Evolutionary conservation across 2,113 vertebrate species (phyloP).

Genomic region (Grantiella picta): DNA sequence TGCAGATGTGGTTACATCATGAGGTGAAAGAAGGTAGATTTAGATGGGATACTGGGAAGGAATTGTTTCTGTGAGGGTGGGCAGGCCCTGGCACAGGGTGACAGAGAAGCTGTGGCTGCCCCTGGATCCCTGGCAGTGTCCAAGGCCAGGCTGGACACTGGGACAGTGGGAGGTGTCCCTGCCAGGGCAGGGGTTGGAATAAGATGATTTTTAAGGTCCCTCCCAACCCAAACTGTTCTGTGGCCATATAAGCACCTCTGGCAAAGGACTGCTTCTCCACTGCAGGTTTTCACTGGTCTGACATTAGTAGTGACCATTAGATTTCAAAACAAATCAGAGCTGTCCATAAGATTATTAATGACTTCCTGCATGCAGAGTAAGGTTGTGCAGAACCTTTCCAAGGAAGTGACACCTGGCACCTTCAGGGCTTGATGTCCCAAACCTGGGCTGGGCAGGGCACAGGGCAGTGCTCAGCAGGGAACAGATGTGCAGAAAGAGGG

Average conservation of each 20-base stretch:
- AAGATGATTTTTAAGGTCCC: accelerated
- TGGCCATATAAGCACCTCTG: neutral
- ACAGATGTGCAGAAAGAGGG: neutral
- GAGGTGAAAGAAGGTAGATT: neutral
- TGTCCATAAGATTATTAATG: neutral
- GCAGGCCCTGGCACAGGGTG: neutral
- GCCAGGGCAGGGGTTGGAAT: accelerated
- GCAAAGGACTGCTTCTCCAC: neutral
- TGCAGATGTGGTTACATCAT: neutral
- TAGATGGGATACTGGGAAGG: neutral
- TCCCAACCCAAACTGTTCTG: neutral
- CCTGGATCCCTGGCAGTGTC: neutral
- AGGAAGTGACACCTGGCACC: neutral
- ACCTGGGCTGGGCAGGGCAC: neutral
- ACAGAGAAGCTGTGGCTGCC: neutral
- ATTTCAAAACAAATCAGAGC: neutral
- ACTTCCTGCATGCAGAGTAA: neutral
- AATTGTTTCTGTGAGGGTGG: neutral
- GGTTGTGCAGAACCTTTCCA: neutral
- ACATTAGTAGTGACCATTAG: neutral
- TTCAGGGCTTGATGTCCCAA: neutral
- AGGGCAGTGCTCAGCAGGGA: neutral
- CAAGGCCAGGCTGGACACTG: neutral
- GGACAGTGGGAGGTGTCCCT: accelerated
- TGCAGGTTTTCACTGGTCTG: neutral